Evolutionary conservation across 2,797 vertebrate species (phyloP).

Genomic region (Cyclopterus lumpus): DNA sequence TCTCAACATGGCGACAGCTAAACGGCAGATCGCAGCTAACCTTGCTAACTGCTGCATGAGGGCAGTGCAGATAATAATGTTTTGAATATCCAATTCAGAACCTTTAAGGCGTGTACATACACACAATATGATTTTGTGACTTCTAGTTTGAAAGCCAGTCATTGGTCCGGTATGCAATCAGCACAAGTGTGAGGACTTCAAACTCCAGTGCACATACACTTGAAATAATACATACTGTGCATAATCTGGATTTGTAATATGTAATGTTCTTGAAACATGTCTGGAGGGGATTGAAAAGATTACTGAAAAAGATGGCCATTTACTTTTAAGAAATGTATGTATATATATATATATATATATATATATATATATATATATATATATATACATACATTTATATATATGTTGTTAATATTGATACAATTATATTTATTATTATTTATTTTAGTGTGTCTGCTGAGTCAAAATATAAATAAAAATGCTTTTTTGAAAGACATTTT

Average conservation of each 20-base stretch:
- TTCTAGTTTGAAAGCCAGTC: neutral
- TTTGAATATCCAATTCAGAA: neutral
- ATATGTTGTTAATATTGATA: neutral
- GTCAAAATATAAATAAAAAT: too few species aligned
- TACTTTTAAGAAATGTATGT: neutral
- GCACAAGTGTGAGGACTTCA: neutral
- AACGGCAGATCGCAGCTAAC: too few species aligned
- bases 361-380: too few species aligned
- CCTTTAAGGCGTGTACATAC: neutral
- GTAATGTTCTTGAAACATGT: neutral
- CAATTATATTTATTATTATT: neutral
- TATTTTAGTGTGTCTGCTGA: neutral
- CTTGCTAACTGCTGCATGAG: neutral
- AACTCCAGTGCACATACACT: neutral
- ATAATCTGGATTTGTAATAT: neutral
- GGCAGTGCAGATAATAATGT: too few species aligned
- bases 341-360: too few species aligned
- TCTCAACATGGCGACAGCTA: too few species aligned
- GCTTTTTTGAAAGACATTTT: neutral
- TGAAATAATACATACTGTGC: neutral
- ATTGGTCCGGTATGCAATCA: neutral
- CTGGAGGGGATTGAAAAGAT: neutral
- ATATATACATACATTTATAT: too few species aligned
- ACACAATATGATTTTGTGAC: neutral
- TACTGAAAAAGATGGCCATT: neutral